Conservation (phyloP, 2,113 vertebrate species). For the Mesembrinibis cayennensis region DNA sequence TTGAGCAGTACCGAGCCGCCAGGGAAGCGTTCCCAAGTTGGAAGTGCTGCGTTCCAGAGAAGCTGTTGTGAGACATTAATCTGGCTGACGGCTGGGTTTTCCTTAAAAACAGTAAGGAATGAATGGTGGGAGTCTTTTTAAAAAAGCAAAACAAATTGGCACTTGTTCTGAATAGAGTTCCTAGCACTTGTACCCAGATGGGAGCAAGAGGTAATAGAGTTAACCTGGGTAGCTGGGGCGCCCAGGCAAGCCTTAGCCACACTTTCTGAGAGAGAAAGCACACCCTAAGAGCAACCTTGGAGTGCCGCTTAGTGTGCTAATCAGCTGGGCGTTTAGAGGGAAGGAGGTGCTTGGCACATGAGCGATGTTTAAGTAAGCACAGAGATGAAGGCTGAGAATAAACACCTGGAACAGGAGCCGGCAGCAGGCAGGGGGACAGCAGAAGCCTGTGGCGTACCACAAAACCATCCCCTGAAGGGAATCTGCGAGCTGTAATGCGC, state of each 20-base stretch:
- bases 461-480: neutral
- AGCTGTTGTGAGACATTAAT: neutral
- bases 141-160: neutral
- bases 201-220: neutral
- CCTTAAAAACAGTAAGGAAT: neutral
- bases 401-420: neutral
- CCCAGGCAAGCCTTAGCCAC: neutral
- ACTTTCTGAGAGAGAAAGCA: neutral
- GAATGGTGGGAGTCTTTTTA: neutral
- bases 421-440: neutral
- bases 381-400: neutral
- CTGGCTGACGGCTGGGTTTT: neutral
- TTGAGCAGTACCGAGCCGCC: neutral
- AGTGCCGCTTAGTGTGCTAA: neutral
- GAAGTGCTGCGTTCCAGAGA: neutral
- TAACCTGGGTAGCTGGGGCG: too few species aligned
- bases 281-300: neutral
- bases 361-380: neutral
- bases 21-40: neutral
- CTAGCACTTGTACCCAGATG: neutral
- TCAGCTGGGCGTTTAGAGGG: neutral
- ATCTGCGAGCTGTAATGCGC: fast-evolving
- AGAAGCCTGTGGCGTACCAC: neutral
- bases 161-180: constrained; percentile 1
- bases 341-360: neutral